phyloP scores from a whole-genome alignment of 2,888 invertebrate species.

The Lydus trimaculatus region DNA sequence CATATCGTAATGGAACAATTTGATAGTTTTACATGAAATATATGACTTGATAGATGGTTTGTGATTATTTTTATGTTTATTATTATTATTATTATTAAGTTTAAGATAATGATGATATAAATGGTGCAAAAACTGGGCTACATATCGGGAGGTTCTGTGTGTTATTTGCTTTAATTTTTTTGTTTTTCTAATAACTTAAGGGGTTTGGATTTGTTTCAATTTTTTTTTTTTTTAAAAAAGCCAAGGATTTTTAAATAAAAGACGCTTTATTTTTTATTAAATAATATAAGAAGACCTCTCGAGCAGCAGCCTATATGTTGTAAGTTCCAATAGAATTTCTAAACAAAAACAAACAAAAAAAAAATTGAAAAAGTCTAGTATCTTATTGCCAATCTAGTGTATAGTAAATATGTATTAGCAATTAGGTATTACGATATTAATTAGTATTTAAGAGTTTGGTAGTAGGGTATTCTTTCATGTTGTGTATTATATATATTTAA shows the following conservation, averaged over 20 bases:
- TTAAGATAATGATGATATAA: conserved; percentile 21
- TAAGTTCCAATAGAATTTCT: conserved; percentile 60
- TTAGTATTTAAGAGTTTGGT: conserved; percentile 60
- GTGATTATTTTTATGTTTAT: conserved; percentile 15
- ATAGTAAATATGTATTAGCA: conserved; percentile 53
- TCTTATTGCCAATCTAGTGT: conserved; percentile 60
- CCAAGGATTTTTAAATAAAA: conserved; percentile 34
- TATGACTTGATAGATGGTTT: conserved; percentile 31
- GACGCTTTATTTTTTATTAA: conserved; percentile 52
- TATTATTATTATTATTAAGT: background rate
- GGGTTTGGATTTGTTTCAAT: conserved; percentile 3
- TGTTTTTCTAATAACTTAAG: conserved; percentile 10
- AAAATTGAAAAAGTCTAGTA: conserved; percentile 53
- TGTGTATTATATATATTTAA: conserved; percentile 47
- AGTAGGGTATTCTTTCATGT: conserved; percentile 57
- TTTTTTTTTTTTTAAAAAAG: too few species aligned
- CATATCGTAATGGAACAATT: conserved; percentile 40
- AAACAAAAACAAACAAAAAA: conserved; percentile 34
- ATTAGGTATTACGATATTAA: conserved; percentile 58
- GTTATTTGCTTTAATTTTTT: conserved; percentile 25
- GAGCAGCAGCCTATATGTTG: conserved; percentile 48
- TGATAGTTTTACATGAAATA: conserved; percentile 12
- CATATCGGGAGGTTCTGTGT: conserved; percentile 31
- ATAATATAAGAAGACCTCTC: conserved; percentile 44
- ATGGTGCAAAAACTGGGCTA: conserved; percentile 36